phyloP scores from a whole-genome alignment of 2,888 invertebrate species.

The Drosophila pegasa region DNA sequence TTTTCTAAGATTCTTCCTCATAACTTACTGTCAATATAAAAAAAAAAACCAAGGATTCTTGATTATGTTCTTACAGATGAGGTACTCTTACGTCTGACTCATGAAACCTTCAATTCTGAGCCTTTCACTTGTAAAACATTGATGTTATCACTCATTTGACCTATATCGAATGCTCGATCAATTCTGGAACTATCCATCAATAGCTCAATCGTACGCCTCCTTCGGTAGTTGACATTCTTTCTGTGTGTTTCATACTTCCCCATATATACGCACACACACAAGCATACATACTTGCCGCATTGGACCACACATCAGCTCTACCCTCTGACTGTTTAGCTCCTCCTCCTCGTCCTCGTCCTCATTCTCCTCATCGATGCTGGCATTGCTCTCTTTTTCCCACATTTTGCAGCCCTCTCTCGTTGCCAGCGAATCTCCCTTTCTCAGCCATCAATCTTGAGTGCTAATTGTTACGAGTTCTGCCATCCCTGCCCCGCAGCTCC shows the following conservation, averaged over 20 bases:
- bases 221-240: constrained; percentile 9
- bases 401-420: constrained; percentile 13
- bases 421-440: constrained; percentile 14
- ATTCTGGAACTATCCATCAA: constrained; percentile 19
- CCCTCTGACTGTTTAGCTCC: constrained; percentile 14
- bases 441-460: constrained; percentile 71
- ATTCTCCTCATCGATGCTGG: too few relatives aligned
- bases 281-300: constrained; percentile 11
- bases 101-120: not conserved
- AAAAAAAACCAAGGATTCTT: too few relatives aligned
- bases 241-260: not conserved
- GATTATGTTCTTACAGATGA: too few relatives aligned
- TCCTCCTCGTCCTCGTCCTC: not conserved
- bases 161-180: not conserved
- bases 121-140: not conserved
- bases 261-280: not conserved
- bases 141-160: constrained; percentile 3
- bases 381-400: constrained; percentile 4
- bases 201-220: constrained; percentile 13
- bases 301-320: constrained; percentile 34
- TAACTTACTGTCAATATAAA: too few relatives aligned
- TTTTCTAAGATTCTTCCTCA: too few relatives aligned
- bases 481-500: constrained; percentile 15
- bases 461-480: constrained; percentile 74
- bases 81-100: too few relatives aligned